phyloP scores from a whole-genome alignment of 2,888 invertebrate genomes.

The Petrolisthes cinctipes region DNA sequence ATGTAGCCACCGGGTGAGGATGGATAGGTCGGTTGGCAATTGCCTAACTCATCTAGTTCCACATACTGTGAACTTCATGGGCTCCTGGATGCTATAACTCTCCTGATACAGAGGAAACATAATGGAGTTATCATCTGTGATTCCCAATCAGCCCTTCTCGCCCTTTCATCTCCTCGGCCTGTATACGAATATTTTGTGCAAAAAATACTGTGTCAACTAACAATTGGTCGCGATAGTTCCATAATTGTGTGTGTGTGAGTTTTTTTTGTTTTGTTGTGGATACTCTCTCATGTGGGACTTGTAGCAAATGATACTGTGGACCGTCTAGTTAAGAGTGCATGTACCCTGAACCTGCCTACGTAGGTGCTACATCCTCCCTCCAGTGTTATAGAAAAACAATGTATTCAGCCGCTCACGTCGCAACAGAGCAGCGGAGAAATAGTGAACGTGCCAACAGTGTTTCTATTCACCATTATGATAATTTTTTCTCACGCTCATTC shows the following conservation, averaged over 20 bases:
- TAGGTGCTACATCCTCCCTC: constrained; percentile 15
- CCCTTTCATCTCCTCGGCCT: constrained; percentile 6
- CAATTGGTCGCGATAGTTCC: constrained; percentile 4
- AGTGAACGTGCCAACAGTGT: neutral
- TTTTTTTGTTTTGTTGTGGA: constrained; percentile 3
- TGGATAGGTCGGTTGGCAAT: neutral
- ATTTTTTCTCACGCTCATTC: neutral
- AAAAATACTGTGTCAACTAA: constrained; percentile 15
- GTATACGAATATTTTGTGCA: neutral
- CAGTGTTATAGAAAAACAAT: neutral
- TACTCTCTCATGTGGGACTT: constrained; percentile 3
- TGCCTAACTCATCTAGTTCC: constrained; percentile 21
- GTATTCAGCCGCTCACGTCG: neutral
- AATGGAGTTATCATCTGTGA: constrained; percentile 35
- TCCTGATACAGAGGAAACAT: constrained; percentile 10
- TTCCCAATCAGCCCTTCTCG: constrained; percentile 29
- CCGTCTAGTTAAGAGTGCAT: neutral
- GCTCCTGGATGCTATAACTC: constrained; percentile 16
- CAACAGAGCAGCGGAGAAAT: neutral
- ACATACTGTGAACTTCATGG: constrained; percentile 26
- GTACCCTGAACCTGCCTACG: neutral
- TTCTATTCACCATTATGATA: constrained; percentile 17
- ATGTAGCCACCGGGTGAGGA: constrained; percentile 1
- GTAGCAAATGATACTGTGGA: neutral
- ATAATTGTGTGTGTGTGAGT: too few relatives aligned